Evolutionary conservation across 2,113 vertebrate genomes (phyloP).

Genomic region (Hemibagrus wyckioides): DNA sequence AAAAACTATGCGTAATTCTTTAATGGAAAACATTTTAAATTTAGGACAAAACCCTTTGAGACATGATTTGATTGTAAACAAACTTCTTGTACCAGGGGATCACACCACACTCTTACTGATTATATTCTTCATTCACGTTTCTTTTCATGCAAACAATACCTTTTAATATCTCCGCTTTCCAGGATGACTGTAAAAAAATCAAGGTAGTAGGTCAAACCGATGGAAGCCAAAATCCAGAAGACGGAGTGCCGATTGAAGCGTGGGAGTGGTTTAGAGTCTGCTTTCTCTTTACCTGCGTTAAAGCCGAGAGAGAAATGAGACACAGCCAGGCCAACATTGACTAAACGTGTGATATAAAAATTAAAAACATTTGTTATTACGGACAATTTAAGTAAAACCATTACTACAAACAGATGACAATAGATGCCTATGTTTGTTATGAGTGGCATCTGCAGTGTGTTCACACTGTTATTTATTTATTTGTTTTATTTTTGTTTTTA

Average conservation of each 20-base stretch:
- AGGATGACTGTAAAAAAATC: conserved; percentile 85
- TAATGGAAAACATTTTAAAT: not conserved
- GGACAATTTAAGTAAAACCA: no score
- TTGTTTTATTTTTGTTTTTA: not conserved
- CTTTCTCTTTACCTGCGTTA: conserved; percentile 71
- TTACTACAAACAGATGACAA: no score
- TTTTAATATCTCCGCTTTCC: conserved; percentile 79
- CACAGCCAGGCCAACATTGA: not conserved
- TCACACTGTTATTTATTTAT: not conserved
- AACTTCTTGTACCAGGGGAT: not conserved
- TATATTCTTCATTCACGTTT: not conserved
- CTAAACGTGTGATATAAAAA: not conserved
- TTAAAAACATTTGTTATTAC: not conserved
- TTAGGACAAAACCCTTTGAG: not conserved
- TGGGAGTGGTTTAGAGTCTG: conserved; percentile 78
- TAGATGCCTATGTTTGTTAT: not conserved
- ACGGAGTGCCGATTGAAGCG: conserved; percentile 89
- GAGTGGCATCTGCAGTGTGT: not conserved
- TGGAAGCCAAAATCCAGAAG: conserved; percentile 90
- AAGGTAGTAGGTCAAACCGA: conserved; percentile 86
- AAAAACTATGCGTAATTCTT: not conserved
- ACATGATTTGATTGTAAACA: not conserved
- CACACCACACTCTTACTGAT: not conserved
- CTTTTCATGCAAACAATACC: conserved; percentile 67
- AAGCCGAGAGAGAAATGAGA: not conserved